Conservation (phyloP, 1,140 invertebrate species). For the Tribolium madens region DNA sequence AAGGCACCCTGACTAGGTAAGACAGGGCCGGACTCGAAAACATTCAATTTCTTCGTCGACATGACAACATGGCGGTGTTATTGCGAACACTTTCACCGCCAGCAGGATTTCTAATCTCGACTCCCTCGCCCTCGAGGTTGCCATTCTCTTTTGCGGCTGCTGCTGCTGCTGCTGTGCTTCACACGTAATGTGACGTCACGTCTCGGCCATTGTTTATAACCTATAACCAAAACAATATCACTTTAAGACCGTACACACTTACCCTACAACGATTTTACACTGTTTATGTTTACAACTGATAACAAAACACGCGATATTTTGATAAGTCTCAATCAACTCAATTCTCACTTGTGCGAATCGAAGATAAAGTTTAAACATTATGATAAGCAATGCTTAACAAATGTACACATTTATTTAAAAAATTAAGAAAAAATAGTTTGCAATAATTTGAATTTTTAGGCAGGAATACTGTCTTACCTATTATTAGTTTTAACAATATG, state of each 20-base stretch:
- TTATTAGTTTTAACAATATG: too few species aligned
- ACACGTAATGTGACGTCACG: conserved; percentile 45
- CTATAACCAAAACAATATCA: conserved; percentile 26
- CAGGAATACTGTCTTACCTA: too few species aligned
- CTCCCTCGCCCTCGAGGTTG: conserved; percentile 50
- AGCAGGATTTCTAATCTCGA: conserved; percentile 53
- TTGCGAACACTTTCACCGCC: conserved; percentile 55
- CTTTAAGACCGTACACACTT: neutral
- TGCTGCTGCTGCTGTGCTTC: conserved; percentile 39
- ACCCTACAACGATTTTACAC: neutral
- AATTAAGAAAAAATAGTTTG: too few species aligned
- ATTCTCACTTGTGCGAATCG: too few species aligned
- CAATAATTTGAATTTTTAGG: too few species aligned
- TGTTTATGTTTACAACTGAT: neutral
- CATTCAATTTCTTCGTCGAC: neutral
- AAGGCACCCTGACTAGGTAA: conserved; percentile 61
- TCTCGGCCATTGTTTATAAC: conserved; percentile 41
- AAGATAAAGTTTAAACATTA: too few species aligned
- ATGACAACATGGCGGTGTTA: conserved; percentile 51
- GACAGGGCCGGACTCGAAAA: conserved; percentile 25
- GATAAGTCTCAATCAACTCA: too few species aligned
- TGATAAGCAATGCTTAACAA: too few species aligned
- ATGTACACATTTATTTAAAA: too few species aligned
- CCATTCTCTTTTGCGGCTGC: conserved; percentile 52
- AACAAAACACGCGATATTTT: neutral